phyloP scores from a whole-genome alignment of 1,140 invertebrate genomes.

The Saccostrea glomerata region DNA sequence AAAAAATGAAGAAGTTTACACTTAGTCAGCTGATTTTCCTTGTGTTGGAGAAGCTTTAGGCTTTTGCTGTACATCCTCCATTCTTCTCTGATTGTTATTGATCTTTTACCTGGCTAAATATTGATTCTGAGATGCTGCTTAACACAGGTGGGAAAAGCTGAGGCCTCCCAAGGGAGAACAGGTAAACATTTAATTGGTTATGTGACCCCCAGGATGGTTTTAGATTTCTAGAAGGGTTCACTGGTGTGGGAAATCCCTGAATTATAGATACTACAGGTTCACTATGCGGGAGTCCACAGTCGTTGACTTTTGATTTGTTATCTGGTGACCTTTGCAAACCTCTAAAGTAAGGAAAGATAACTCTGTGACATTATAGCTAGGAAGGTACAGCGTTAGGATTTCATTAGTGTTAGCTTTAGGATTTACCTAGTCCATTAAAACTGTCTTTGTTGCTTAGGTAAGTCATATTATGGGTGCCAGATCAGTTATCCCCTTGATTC shows the following conservation, averaged over 20 bases:
- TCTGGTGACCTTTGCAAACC: constrained; percentile 21
- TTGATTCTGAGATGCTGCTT: constrained; percentile 23
- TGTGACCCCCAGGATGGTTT: neutral
- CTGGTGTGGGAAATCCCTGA: neutral
- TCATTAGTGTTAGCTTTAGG: neutral
- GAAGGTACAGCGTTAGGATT: constrained; percentile 3
- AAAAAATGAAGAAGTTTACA: neutral
- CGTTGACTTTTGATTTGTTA: constrained; percentile 26
- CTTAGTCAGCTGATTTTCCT: neutral
- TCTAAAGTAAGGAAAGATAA: neutral
- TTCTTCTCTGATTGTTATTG: constrained; percentile 6
- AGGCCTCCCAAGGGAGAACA: neutral
- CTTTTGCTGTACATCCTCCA: neutral
- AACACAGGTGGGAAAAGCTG: constrained; percentile 4
- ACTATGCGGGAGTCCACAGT: neutral
- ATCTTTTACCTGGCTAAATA: constrained; percentile 12
- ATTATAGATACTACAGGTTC: constrained; percentile 21
- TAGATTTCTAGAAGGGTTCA: neutral
- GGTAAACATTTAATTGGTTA: neutral
- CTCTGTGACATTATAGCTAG: neutral
- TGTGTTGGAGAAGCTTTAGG: neutral
- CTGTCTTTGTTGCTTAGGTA: neutral
- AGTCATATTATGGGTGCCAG: neutral
- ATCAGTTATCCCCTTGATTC: neutral
- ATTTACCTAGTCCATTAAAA: neutral